Percentiles rank a stretch among this genome's conserved stretches.
Conservation (phyloP, 2,113 vertebrate genomes). For the Silurus asotus region DNA sequence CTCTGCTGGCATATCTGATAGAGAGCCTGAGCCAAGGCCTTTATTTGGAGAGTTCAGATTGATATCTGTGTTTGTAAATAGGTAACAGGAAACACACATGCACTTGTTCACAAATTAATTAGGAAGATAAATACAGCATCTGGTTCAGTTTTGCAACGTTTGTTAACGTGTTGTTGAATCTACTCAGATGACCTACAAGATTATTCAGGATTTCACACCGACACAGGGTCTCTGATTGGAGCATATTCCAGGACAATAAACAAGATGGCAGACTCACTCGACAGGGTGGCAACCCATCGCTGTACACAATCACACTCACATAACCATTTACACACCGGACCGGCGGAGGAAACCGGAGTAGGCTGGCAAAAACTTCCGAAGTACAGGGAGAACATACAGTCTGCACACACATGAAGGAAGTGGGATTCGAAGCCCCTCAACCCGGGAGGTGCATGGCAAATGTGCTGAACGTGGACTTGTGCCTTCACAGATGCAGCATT, state of each 20-base stretch:
- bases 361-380: too few relatives aligned
- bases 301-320: too few relatives aligned
- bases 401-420: too few relatives aligned
- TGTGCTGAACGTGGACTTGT: background rate
- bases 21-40: conserved; percentile 78
- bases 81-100: background rate
- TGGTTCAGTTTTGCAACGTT: background rate
- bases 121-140: background rate
- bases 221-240: background rate
- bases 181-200: background rate
- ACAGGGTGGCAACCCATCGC: too few relatives aligned
- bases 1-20: conserved; percentile 80
- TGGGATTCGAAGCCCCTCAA: too few relatives aligned
- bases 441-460: too few relatives aligned
- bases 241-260: too few relatives aligned
- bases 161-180: background rate
- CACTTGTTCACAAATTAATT: background rate
- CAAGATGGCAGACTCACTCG: too few relatives aligned
- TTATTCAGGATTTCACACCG: background rate
- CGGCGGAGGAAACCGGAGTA: too few relatives aligned
- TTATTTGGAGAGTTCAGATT: conserved; percentile 98
- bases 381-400: too few relatives aligned
- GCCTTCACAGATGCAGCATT: background rate
- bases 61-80: conserved; percentile 80
- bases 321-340: too few relatives aligned